Evolutionary conservation across 2,888 invertebrate species (phyloP).

Genomic region (Habroteleia sp.): DNA sequence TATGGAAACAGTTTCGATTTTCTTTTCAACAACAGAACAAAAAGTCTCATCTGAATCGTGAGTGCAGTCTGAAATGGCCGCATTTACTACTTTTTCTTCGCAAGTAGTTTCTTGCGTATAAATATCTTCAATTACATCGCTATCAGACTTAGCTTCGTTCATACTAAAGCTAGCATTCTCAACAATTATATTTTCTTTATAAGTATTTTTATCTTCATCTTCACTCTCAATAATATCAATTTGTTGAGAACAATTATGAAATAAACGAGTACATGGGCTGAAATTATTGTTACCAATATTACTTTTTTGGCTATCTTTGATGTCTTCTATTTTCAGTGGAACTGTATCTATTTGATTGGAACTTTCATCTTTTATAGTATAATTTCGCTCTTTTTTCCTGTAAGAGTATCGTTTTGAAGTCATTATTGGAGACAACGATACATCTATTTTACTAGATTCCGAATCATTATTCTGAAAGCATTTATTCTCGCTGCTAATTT

Average conservation of each 20-base stretch:
- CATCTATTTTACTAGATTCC: not conserved
- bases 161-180: slow-evolving; percentile 56
- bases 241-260: not conserved
- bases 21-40: slow-evolving; percentile 10
- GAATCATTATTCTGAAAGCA: not conserved
- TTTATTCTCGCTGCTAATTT: not conserved
- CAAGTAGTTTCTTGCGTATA: slow-evolving; percentile 27
- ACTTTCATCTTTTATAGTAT: slow-evolving; percentile 9
- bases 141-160: slow-evolving; percentile 36
- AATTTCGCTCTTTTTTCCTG: slow-evolving; percentile 22
- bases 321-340: slow-evolving; percentile 25
- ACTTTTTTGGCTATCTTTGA: slow-evolving; percentile 15
- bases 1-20: not conserved
- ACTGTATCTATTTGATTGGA: slow-evolving; percentile 12
- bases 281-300: not conserved
- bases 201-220: slow-evolving; percentile 6
- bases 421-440: slow-evolving; percentile 14
- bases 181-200: slow-evolving; percentile 16
- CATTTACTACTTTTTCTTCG: not conserved
- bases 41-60: slow-evolving; percentile 35
- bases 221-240: slow-evolving; percentile 61
- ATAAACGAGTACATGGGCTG: not conserved
- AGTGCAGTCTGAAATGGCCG: not conserved
- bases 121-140: slow-evolving; percentile 67
- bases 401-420: slow-evolving; percentile 25